phyloP scores from a whole-genome alignment of 2,888 invertebrate genomes.

The Pyrgus malvae region DNA sequence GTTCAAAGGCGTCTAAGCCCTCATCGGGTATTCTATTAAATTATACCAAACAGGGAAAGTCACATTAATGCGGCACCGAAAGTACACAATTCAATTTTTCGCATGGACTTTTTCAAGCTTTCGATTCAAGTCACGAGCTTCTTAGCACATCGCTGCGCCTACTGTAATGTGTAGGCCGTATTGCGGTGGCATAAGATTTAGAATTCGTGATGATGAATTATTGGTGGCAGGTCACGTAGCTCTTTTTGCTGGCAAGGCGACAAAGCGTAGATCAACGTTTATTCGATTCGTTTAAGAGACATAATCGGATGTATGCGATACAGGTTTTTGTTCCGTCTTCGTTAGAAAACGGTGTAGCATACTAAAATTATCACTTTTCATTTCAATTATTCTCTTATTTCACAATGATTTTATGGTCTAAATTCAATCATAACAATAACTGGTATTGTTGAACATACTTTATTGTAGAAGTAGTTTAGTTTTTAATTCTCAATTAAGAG shows the following conservation, averaged over 20 bases:
- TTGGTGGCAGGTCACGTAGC: constrained; percentile 1
- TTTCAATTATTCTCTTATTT: background rate
- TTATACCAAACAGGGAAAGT: constrained; percentile 20
- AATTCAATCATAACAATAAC: too few species aligned
- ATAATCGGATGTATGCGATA: constrained; percentile 24
- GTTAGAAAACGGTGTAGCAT: background rate
- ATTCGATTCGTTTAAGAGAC: constrained; percentile 27
- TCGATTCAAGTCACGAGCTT: constrained; percentile 23
- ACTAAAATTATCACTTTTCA: background rate
- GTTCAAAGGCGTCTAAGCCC: background rate
- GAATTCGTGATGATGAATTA: background rate
- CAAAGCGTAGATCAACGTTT: constrained; percentile 24
- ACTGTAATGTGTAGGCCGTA: constrained; percentile 3
- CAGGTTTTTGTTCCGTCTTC: constrained; percentile 9
- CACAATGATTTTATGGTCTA: too few species aligned
- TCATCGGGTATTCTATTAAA: constrained; percentile 11
- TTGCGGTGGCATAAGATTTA: constrained; percentile 11
- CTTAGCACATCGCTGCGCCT: constrained; percentile 16
- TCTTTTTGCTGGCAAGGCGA: constrained; percentile 23
- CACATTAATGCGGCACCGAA: constrained; percentile 19
- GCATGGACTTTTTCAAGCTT: constrained; percentile 23
- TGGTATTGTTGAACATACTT: background rate
- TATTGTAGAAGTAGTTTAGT: too few species aligned
- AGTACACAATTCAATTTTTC: constrained; percentile 29
- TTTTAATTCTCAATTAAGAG: too few species aligned